Base-by-base conservation (phyloP, 1,140 invertebrate genomes). In the Drosophila nannoptera region DNA sequence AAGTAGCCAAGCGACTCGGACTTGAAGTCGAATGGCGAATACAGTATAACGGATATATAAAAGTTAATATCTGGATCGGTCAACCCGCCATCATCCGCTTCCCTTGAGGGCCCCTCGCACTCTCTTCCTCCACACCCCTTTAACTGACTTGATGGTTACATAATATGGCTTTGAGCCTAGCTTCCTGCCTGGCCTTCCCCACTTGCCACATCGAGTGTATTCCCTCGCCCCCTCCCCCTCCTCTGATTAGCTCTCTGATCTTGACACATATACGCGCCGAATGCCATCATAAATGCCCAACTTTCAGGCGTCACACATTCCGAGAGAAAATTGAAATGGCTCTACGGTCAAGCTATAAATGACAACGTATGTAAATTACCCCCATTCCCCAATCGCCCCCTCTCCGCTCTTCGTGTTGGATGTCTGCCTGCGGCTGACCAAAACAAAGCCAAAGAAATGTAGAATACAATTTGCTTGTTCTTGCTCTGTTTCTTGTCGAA, bases 361-460 rank as follows among this genome's bases (percentile, higher is more conserved):
- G 62, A 22, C 52, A n/a, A 35, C 55, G 31, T 56, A 35, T 40
- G 48, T 68, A 56, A 56, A 45, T 56, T 45, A 7, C 38, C 29
- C n/a, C 9, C 4, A 16, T 32, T n/a, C 5, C 4, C 9, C 53
- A n/a, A 0, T 16, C 22, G n/a, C 4, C 7, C 40, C 5, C 29
- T 4, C 43, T 4, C 9, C 16, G 12, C 4, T 16, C 33, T 58
- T 11, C 12, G 55, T 45, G n/a, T 14, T 29, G 45, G 12, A 2
- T 35, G 46, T 52, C 14, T 53, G 38, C 46, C 14, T 14, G 38
- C 48, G 61, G 52, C 45, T 65, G 68, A 66, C 61, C 71, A 69
- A 84, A 80, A 84, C 80, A 83, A 84, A 84, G 80, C 80, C 80
- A 84, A 84, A 84, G 80, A 84, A 84, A 84, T 84, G 80, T 81